These are phyloP conservation scores for Dicycla oo DNA, from an alignment of 2,888 invertebrate genomes.

Conservation along the genomic window DNA sequence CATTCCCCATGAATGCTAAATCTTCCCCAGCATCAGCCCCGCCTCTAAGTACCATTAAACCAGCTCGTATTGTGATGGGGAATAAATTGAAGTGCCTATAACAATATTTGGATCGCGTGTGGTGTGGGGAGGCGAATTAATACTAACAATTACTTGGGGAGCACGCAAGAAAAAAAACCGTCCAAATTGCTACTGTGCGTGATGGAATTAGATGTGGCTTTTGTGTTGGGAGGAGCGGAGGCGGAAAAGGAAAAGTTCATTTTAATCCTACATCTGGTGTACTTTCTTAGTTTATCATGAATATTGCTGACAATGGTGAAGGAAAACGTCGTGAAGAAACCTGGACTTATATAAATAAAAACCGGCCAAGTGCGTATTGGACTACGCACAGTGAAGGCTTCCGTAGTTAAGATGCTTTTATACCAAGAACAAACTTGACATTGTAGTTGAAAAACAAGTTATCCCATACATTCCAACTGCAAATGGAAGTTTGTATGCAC, in stretches of 20 bases:
- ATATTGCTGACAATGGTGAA: not conserved
- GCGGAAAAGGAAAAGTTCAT: conserved; percentile 32
- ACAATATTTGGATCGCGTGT: conserved; percentile 81
- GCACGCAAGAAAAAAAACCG: conserved; percentile 85
- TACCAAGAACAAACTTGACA: too few relatives aligned
- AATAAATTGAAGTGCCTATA: conserved; percentile 71
- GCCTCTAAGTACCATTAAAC: conserved; percentile 45
- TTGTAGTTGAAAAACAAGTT: too few relatives aligned
- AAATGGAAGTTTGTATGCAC: too few relatives aligned
- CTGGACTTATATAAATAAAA: too few relatives aligned
- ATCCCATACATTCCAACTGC: too few relatives aligned
- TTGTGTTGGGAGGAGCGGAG: conserved; percentile 57
- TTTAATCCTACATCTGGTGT: too few relatives aligned
- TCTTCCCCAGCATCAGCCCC: conserved; percentile 51
- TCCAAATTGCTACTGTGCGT: conserved; percentile 87
- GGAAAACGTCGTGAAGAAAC: not conserved
- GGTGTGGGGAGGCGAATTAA: conserved; percentile 82
- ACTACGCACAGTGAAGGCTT: too few relatives aligned
- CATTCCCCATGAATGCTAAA: conserved; percentile 40
- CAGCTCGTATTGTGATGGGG: conserved; percentile 58
- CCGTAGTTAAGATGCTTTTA: too few relatives aligned
- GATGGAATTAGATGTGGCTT: conserved; percentile 63
- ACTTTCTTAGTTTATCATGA: too few relatives aligned
- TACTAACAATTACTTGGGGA: conserved; percentile 85
- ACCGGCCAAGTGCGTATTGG: too few relatives aligned